phyloP scores from a whole-genome alignment of 2,888 invertebrate genomes.

The Tipula lateralis region DNA sequence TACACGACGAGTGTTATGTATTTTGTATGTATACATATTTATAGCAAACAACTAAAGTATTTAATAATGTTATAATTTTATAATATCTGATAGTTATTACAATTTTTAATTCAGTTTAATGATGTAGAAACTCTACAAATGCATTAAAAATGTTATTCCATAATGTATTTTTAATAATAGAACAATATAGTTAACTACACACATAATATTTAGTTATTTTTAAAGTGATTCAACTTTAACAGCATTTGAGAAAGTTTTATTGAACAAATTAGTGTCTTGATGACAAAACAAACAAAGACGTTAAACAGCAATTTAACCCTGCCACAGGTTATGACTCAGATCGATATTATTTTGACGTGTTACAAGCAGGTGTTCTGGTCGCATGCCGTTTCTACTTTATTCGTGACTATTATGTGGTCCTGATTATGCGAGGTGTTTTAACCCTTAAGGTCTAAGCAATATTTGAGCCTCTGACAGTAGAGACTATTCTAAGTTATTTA shows the following conservation, averaged over 20 bases:
- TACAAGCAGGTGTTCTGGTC: no score
- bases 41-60: background rate
- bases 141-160: background rate
- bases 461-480: no score
- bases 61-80: background rate
- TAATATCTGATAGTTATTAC: background rate
- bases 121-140: background rate
- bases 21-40: background rate
- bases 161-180: background rate
- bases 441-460: no score
- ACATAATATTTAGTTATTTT: background rate
- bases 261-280: no score
- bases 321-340: no score
- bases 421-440: no score
- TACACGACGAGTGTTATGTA: background rate
- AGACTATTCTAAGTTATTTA: no score
- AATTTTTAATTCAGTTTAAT: background rate
- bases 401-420: no score
- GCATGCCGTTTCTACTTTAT: no score
- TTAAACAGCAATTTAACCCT: background rate
- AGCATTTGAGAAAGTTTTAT: no score
- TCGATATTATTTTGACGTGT: no score
- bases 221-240: background rate
- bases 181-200: background rate
- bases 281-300: background rate